A percentile compares a stretch with the other conserved stretches of the same genome.
These are phyloP conservation scores for Indicator indicator DNA, from an alignment of 2,113 vertebrate genomes.

Conservation along the genomic window DNA sequence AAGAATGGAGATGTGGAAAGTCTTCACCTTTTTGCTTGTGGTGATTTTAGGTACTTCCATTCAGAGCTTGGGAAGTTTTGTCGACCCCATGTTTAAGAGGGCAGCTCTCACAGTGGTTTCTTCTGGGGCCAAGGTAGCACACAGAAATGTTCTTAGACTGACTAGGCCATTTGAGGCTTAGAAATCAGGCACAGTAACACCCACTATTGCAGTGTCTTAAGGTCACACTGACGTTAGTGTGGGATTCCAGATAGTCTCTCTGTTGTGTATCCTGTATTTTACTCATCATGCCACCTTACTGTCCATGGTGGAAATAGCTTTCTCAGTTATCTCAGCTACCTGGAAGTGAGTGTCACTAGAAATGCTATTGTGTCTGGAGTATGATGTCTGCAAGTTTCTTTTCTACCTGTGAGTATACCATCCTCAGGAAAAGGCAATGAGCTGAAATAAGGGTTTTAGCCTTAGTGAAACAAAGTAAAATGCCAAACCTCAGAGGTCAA, in stretches of 20 bases:
- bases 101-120: background rate
- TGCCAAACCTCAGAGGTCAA: background rate
- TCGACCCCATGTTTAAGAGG: background rate
- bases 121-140: background rate
- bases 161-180: background rate
- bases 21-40: background rate
- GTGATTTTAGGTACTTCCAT: background rate
- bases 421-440: background rate
- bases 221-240: fast-evolving
- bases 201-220: background rate
- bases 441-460: background rate
- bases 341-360: background rate
- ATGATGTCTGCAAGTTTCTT: background rate
- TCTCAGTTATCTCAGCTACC: background rate
- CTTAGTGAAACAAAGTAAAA: background rate
- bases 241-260: background rate
- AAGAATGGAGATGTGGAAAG: background rate
- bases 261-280: background rate
- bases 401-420: background rate
- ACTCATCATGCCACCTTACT: background rate
- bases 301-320: background rate
- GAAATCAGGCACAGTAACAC: background rate
- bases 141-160: background rate
- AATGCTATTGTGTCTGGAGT: background rate
- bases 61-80: background rate